Evolutionary conservation across 2,888 invertebrate genomes (phyloP).

Genomic region (Pyrochroa serraticornis): DNA sequence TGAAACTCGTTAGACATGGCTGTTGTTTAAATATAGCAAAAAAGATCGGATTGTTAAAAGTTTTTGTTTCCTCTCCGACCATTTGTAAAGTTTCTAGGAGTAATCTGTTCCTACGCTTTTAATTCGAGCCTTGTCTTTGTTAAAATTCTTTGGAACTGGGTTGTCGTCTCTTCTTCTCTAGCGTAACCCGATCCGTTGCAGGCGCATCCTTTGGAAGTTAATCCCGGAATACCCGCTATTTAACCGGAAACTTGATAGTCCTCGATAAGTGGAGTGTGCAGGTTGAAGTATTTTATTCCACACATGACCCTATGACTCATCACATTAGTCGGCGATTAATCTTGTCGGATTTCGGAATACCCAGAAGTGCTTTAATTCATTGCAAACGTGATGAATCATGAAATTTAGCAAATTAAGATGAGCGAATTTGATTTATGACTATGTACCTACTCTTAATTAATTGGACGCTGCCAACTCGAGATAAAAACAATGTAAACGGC

Average conservation of each 20-base stretch:
- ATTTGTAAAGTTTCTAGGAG: neutral
- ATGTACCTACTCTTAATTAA: conserved; percentile 26
- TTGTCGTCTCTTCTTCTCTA: too few relatives aligned
- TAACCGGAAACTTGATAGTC: conserved; percentile 2
- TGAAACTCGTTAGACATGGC: too few relatives aligned
- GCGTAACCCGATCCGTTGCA: neutral
- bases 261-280: neutral
- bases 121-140: too few relatives aligned
- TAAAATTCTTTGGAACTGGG: too few relatives aligned
- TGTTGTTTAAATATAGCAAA: neutral
- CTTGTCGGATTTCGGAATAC: conserved; percentile 32
- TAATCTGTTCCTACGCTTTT: too few relatives aligned
- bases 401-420: conserved; percentile 39
- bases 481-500: conserved; percentile 30
- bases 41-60: neutral
- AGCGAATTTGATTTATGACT: conserved; percentile 39
- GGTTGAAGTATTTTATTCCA: conserved; percentile 13
- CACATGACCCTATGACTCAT: conserved; percentile 29
- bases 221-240: neutral
- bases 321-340: conserved; percentile 36
- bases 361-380: conserved; percentile 39
- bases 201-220: neutral
- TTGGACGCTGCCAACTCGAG: conserved; percentile 24
- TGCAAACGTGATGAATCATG: conserved; percentile 43
- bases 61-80: neutral